Evolutionary conservation across 2,113 vertebrate species (phyloP), one percentile per base, ranked within the genome.

Genomic region (Cyanistes caeruleus): DNA sequence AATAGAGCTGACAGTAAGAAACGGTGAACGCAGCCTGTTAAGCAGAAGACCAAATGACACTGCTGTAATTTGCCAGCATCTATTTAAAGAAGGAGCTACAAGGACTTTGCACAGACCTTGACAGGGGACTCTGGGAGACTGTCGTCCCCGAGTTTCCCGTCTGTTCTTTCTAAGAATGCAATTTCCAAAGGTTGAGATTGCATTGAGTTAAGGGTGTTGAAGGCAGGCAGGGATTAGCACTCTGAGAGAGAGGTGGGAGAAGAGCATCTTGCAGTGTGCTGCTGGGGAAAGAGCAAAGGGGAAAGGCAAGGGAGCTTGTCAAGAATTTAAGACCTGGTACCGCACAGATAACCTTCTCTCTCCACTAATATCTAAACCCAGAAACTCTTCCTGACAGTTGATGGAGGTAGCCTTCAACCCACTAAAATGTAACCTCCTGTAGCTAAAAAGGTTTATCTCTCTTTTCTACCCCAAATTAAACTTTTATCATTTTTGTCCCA

Each of bases 41-140:
- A 97, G 64, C 87, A 86, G 70, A 67, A 84, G 94, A 92, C 85
- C 75, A 94, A 96, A 91, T 81, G 89, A 95, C 73, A 88, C 52
- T 91, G 89, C 84, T 92, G 73, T 64, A 89, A 95, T 96, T 97
- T 97, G 89, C 84, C 58, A 89, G 82, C 44, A 70, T 94, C 91
- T 96, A 85, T 95, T 96, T 96, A 96, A 96, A 92, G 89, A 87
- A 91, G 90, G 62, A 94, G 49, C 73, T 88, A 43, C 93, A 89
- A 70, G 84, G 92, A 89, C 86, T 82, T 92, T 94, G 41, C 67
- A 52, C 41, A 84, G 80, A 84, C 95, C 86, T 84, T 97, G 79
- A 94, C 64, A 80, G 48, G 64, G 68, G 52, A 89, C 39, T 88
- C 76, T 87, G 76, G 59, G 41, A 77, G 21, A 27, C 76, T 28